Evolutionary conservation across 1,140 invertebrate species (phyloP).

Genomic region (Cydia splendana): DNA sequence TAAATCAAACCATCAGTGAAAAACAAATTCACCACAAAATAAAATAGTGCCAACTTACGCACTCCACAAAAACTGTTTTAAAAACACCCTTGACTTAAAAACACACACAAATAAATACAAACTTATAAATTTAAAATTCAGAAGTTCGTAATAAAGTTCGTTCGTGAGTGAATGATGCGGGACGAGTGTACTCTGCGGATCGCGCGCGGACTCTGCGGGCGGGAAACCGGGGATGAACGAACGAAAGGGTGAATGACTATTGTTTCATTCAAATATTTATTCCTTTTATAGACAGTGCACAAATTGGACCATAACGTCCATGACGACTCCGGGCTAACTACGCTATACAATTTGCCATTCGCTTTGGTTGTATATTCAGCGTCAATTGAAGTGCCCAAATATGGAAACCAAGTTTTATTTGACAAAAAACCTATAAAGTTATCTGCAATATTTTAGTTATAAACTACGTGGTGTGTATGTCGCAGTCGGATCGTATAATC

Average conservation of each 20-base stretch:
- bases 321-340: constrained; percentile 30
- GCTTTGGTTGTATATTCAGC: not conserved
- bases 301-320: constrained; percentile 11
- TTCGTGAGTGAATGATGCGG: constrained; percentile 32
- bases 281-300: not conserved
- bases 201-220: constrained; percentile 48
- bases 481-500: too few relatives aligned
- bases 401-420: not conserved
- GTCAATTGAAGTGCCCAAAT: not conserved
- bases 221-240: constrained; percentile 41
- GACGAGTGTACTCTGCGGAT: constrained; percentile 47
- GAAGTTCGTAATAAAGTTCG: constrained; percentile 24
- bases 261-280: constrained; percentile 31
- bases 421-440: not conserved
- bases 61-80: not conserved
- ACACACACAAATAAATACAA: constrained; percentile 7
- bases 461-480: too few relatives aligned
- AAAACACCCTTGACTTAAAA: not conserved
- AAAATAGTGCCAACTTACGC: not conserved
- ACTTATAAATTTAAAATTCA: not conserved
- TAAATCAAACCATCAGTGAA: not conserved
- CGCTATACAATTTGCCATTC: constrained; percentile 34
- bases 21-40: not conserved
- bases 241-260: constrained; percentile 34
- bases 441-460: not conserved